These are phyloP conservation scores for Hydropsyche betteni DNA, from an alignment of 2,888 invertebrate species.

Conservation along the genomic window DNA sequence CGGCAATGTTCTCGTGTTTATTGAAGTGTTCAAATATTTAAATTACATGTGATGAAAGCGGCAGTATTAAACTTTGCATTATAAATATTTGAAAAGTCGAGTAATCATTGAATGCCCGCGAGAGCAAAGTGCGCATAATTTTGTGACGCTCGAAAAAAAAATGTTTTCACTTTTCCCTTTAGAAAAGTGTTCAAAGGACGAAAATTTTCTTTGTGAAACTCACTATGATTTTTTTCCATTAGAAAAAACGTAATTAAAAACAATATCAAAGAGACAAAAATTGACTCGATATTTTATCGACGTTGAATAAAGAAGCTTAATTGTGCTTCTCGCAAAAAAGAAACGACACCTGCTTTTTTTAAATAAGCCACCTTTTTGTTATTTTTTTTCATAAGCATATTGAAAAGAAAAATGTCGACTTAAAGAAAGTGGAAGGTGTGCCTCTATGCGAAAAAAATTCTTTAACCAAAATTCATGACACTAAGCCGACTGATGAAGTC, in stretches of 20 bases:
- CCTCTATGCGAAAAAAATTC: background rate
- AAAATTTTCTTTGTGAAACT: background rate
- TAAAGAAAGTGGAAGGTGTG: background rate
- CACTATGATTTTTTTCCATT: background rate
- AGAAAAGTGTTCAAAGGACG: slow-evolving; percentile 1
- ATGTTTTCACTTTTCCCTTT: too few species aligned
- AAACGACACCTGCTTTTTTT: slow-evolving; percentile 13
- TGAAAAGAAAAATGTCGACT: background rate
- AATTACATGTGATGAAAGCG: too few species aligned
- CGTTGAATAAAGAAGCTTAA: slow-evolving; percentile 12
- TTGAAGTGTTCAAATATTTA: too few species aligned
- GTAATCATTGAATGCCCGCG: too few species aligned
- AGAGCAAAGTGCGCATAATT: too few species aligned
- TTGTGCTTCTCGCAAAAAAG: background rate
- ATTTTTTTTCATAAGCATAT: too few species aligned
- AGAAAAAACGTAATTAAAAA: slow-evolving; percentile 5
- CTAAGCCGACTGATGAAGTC: slow-evolving; percentile 23
- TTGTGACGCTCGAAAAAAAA: too few species aligned
- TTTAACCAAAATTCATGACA: slow-evolving; percentile 16
- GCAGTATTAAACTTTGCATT: too few species aligned
- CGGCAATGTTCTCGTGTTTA: too few species aligned
- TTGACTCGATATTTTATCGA: slow-evolving; percentile 9
- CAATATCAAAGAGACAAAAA: slow-evolving; percentile 7
- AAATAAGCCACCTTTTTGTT: slow-evolving; percentile 11
- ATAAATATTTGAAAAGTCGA: too few species aligned